These are phyloP conservation scores for Diaperis boleti DNA, from an alignment of 2,888 invertebrate species.

Conservation along the genomic window DNA sequence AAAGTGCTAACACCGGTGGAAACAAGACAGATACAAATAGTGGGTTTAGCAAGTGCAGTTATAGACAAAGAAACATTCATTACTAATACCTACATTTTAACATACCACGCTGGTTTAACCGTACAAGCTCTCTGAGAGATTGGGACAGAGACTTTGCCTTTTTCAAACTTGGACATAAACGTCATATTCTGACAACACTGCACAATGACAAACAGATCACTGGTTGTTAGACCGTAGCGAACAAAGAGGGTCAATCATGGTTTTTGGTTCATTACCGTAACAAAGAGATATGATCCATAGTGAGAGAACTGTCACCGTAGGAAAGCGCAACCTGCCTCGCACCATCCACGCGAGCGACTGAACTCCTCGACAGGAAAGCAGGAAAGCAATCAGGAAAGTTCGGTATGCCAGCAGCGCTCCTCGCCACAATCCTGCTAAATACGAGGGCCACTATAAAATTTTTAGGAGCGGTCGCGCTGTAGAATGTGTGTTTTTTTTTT, in stretches of 20 bases:
- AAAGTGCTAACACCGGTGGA: too few species aligned
- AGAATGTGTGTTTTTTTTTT: too few species aligned
- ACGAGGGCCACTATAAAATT: too few species aligned
- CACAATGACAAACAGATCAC: slow-evolving; percentile 21
- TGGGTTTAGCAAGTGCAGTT: slow-evolving; percentile 2
- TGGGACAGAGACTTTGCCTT: slow-evolving; percentile 55
- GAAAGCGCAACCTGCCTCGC: slow-evolving; percentile 25
- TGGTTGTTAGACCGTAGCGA: slow-evolving; percentile 18
- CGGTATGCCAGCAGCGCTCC: slow-evolving; percentile 13
- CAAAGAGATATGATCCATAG: slow-evolving; percentile 34
- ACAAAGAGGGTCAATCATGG: slow-evolving; percentile 20
- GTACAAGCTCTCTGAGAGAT: slow-evolving; percentile 52
- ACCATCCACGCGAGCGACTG: slow-evolving; percentile 35
- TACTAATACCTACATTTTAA: slow-evolving; percentile 58
- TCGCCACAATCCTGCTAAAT: slow-evolving; percentile 4
- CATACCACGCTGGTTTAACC: slow-evolving; percentile 61
- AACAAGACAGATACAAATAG: slow-evolving; percentile 5
- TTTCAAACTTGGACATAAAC: slow-evolving; percentile 57
- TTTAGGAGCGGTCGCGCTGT: too few species aligned
- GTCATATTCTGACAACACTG: slow-evolving; percentile 53
- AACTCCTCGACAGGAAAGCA: slow-evolving; percentile 27
- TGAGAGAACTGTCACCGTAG: slow-evolving; percentile 9
- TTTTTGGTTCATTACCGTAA: slow-evolving; percentile 34
- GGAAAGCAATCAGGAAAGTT: slow-evolving; percentile 34
- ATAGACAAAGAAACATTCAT: slow-evolving; percentile 25